Evolutionary conservation across 2,797 vertebrate genomes (phyloP).

Genomic region (Crenuchus spilurus): DNA sequence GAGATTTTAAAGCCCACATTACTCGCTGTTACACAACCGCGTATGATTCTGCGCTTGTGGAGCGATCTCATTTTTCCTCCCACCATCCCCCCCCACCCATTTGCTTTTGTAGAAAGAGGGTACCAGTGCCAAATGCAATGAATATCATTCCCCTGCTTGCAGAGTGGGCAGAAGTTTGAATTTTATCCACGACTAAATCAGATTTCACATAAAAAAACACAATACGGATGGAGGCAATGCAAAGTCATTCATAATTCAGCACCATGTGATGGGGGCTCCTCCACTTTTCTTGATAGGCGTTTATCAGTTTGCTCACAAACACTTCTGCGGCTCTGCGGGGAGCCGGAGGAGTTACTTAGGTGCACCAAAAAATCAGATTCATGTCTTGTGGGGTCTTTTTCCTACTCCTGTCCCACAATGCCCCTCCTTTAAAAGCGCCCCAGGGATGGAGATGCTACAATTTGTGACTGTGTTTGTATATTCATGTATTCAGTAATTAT

Average conservation of each 20-base stretch:
- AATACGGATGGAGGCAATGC: slow-evolving; percentile 61
- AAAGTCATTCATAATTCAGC: slow-evolving; percentile 73
- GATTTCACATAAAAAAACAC: slow-evolving; percentile 66
- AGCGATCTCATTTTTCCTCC: slow-evolving; percentile 51
- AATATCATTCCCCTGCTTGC: slow-evolving; percentile 58
- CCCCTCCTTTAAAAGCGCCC: slow-evolving; percentile 60
- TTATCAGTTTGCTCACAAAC: slow-evolving; percentile 63
- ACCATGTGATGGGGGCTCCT: slow-evolving; percentile 7
- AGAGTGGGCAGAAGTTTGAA: slow-evolving; percentile 56
- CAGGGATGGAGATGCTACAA: neutral
- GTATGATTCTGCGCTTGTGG: slow-evolving; percentile 61
- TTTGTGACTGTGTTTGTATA: slow-evolving; percentile 2
- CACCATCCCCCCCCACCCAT: neutral
- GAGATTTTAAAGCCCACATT: slow-evolving; percentile 59
- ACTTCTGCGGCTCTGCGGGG: slow-evolving; percentile 28
- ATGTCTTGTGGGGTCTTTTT: slow-evolving; percentile 48
- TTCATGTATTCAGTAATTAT: no score
- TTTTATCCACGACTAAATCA: slow-evolving; percentile 62
- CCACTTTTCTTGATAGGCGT: slow-evolving; percentile 64
- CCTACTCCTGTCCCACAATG: slow-evolving; percentile 40
- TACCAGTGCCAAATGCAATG: slow-evolving; percentile 56
- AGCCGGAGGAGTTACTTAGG: slow-evolving; percentile 61
- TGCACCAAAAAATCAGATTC: slow-evolving; percentile 54
- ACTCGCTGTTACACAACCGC: slow-evolving; percentile 64
- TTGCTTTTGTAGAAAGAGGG: slow-evolving; percentile 12